Evolutionary conservation across 2,888 invertebrate genomes (phyloP).

Genomic region (Sialis fuliginosa): DNA sequence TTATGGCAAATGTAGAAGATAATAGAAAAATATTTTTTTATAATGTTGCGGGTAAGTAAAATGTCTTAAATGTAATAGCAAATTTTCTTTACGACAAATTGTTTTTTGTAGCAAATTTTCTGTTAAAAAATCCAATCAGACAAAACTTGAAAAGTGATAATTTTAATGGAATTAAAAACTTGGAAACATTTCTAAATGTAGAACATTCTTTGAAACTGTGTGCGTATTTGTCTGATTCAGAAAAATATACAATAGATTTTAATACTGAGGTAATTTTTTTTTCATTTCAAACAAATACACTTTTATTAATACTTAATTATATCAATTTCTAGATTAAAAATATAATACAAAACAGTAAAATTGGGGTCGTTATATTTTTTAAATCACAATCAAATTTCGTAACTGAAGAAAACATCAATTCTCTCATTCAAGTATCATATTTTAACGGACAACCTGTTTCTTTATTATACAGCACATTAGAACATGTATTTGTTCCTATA

Average conservation of each 20-base stretch:
- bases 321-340: background rate
- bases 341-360: background rate
- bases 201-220: background rate
- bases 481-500: slow-evolving; percentile 35
- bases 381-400: slow-evolving; percentile 38
- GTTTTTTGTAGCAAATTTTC: background rate
- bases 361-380: slow-evolving; percentile 33
- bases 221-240: background rate
- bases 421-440: slow-evolving; percentile 36
- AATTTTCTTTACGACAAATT: background rate
- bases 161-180: background rate
- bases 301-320: background rate
- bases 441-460: slow-evolving; percentile 38
- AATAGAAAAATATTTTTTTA: background rate
- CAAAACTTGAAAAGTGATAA: background rate
- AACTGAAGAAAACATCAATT: slow-evolving; percentile 36
- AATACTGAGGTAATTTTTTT: background rate
- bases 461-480: slow-evolving; percentile 39
- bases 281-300: background rate
- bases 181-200: background rate
- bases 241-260: background rate
- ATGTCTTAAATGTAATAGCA: background rate
- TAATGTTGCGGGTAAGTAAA: background rate
- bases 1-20: background rate
- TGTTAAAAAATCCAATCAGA: background rate